Base-by-base conservation (phyloP, 2,113 vertebrate genomes). In the Marcusenius ussheri region DNA sequence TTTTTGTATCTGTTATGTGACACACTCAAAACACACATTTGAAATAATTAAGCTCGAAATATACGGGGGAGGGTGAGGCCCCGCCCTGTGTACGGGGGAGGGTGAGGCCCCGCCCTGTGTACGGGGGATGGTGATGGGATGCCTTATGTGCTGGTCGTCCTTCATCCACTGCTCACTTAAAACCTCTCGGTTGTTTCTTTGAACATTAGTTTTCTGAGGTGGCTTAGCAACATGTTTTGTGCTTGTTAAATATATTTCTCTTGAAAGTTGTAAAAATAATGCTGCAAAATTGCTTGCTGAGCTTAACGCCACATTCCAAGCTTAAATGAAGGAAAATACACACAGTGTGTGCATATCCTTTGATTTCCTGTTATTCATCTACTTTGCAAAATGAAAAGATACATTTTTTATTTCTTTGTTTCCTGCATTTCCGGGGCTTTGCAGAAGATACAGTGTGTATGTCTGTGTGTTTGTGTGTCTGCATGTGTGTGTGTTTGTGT, bases 11-110 rank as follows among this genome's bases (percentile, higher is more conserved):
- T 91, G 9, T 46, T 62, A 77, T 89, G 83, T 47, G 87, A 87
- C 58, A 46, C 46, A 80, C 89, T 87, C 89, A 89, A 89, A 53
- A 87, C 87, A 88, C 62, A 91, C 87, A 58, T 51, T 87, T 53
- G 87, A 9, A 89, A 89, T 90, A 74, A 90, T 90, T 51, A 62
- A 89, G 31, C 3, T 31, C 11, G 11, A 24, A 84, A 39, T 45
- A 11, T 50, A 5, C 11, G 0, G 49, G 13, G 49, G 11, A 3
- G 49, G 56, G 56, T 62, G 56, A 53, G 51, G 15, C 51, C 51
- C 51, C 51, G 3, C 51, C 51, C 15, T 19, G 5, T 5, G 1
- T 53, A 19, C 5, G 4, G 17, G 19, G 51, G 4, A 50, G 49
- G 49, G 11, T 50, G 49, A 53, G 51, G 3, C 17, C 51, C 51